These are phyloP conservation scores for Tetragonula clypearis DNA, from an alignment of 1,140 invertebrate species.

Conservation along the genomic window DNA sequence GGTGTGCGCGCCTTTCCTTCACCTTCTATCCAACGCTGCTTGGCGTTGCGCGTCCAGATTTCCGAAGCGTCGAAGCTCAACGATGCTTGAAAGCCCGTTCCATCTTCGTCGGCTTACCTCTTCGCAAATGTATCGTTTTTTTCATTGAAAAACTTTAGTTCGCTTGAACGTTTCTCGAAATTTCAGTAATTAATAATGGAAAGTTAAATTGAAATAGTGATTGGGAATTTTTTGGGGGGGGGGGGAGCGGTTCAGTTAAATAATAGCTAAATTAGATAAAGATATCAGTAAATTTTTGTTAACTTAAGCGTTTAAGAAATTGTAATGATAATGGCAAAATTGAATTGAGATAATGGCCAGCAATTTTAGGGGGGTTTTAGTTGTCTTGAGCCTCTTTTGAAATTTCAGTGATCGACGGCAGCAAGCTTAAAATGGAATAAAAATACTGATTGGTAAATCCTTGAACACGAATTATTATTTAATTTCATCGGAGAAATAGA, in stretches of 20 bases:
- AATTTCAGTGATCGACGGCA: not conserved
- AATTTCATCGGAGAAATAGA: no score
- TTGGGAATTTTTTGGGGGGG: no score
- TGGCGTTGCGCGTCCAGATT: conserved; percentile 27
- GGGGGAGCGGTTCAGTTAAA: no score
- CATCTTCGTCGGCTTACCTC: not conserved
- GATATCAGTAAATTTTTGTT: not conserved
- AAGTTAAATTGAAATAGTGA: no score
- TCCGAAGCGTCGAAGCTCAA: conserved; percentile 20
- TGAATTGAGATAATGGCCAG: not conserved
- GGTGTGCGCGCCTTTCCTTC: conserved; percentile 71
- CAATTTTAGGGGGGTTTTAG: no score
- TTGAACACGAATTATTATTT: not conserved
- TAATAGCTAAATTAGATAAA: no score
- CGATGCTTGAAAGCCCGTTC: not conserved
- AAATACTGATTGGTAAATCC: no score
- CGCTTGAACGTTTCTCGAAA: not conserved
- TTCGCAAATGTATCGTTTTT: not conserved
- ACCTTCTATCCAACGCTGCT: conserved; percentile 24
- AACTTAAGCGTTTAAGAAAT: no score
- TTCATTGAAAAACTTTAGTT: not conserved
- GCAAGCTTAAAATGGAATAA: not conserved
- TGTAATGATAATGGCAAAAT: not conserved
- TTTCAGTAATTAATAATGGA: not conserved
- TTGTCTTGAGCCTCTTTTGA: not conserved